These are phyloP conservation scores for Phoxinus phoxinus DNA, from an alignment of 2,113 vertebrate genomes.

Conservation along the genomic window DNA sequence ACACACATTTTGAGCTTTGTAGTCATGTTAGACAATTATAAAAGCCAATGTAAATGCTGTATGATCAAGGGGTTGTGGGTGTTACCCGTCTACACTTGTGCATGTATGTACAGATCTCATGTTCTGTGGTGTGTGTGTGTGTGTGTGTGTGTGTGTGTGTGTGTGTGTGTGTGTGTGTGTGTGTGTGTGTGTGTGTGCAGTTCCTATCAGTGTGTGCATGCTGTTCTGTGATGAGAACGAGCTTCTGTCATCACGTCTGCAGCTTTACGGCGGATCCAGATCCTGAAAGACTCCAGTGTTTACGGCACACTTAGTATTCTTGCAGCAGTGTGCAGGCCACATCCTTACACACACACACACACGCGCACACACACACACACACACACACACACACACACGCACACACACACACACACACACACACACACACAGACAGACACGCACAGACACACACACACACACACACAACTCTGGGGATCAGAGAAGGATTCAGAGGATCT, in stretches of 20 bases:
- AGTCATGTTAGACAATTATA: constrained; percentile 65
- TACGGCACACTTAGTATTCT: constrained; percentile 70
- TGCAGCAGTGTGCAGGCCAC: constrained; percentile 40
- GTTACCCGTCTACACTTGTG: too few relatives aligned
- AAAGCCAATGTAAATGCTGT: constrained; percentile 60
- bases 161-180: too few relatives aligned
- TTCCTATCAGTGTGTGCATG: constrained; percentile 31
- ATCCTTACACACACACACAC: constrained; percentile 27
- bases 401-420: constrained; percentile 19
- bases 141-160: too few relatives aligned
- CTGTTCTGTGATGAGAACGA: constrained; percentile 60
- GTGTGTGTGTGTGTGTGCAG: neutral
- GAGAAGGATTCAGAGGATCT: neutral
- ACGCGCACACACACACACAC: neutral
- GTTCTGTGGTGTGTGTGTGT: neutral
- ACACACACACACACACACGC: neutral
- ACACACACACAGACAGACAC: neutral
- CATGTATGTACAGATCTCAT: too few relatives aligned
- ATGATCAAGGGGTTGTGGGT: constrained; percentile 14
- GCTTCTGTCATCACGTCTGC: constrained; percentile 64
- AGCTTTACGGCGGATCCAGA: constrained; percentile 60
- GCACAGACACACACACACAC: constrained; percentile 7
- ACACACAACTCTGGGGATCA: neutral
- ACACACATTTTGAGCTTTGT: constrained; percentile 54
- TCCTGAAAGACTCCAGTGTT: constrained; percentile 75